phyloP scores from a whole-genome alignment of 1,140 invertebrate species.

The Ceratoteleas bidentatus region DNA sequence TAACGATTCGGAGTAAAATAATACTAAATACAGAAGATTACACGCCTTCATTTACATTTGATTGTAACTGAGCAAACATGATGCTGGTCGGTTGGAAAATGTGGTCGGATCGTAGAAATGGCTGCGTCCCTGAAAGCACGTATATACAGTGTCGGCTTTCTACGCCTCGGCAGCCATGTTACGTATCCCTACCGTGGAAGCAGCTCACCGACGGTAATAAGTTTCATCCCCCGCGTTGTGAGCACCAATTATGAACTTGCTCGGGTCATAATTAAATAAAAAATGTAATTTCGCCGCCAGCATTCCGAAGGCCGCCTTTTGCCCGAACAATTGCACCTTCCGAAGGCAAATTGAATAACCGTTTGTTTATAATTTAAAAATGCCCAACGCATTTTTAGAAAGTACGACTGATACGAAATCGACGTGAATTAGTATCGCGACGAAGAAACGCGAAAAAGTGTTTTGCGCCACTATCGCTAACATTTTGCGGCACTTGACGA shows the following conservation, averaged over 20 bases:
- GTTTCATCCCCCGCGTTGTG: slow-evolving; percentile 81
- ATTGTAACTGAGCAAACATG: too few relatives aligned
- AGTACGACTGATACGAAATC: too few relatives aligned
- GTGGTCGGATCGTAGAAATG: slow-evolving; percentile 1
- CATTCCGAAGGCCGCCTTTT: background rate
- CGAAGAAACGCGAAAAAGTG: too few relatives aligned
- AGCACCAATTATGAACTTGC: slow-evolving; percentile 81
- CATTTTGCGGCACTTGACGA: slow-evolving; percentile 48
- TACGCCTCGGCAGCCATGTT: slow-evolving; percentile 69
- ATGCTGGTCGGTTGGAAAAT: too few relatives aligned
- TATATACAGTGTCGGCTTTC: slow-evolving; percentile 65
- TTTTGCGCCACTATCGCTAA: background rate
- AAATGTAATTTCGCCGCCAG: slow-evolving; percentile 75
- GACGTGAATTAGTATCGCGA: too few relatives aligned
- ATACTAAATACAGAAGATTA: too few relatives aligned
- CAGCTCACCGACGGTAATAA: slow-evolving; percentile 77
- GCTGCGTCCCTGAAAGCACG: slow-evolving; percentile 69
- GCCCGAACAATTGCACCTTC: too few relatives aligned
- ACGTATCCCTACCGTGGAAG: slow-evolving; percentile 68
- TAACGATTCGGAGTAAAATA: too few relatives aligned
- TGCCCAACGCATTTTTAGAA: too few relatives aligned
- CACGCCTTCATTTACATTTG: too few relatives aligned
- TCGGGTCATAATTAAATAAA: slow-evolving; percentile 79
- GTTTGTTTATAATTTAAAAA: too few relatives aligned
- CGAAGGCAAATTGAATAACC: too few relatives aligned